Base-by-base conservation (phyloP, 2,113 vertebrate species). In the Carollia perspicillata region DNA sequence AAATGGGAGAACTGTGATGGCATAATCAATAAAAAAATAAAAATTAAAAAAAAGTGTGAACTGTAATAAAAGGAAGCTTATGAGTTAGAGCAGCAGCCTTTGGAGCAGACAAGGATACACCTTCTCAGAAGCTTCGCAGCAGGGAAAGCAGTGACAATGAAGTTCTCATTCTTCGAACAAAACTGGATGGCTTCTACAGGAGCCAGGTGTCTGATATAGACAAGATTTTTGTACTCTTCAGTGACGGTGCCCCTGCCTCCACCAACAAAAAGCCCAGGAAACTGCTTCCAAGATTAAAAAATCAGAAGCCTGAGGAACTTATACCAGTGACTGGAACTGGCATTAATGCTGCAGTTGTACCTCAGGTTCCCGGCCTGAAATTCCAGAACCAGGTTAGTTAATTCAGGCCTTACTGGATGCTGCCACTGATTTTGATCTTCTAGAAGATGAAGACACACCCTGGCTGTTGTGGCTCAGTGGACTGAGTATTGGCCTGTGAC, bases 271-370 rank as follows among this genome's bases (percentile, higher is more conserved):
- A 99, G 96, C 99, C 99, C 98, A 99, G 99, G 98, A 99, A 99
- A 97, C 98, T 99, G 49, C 98, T 99, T 97, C 99, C 99, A 95
- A 99, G 99, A 97, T 98, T 99, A 96, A 99, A 99, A 98, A 99
- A 98, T 7, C 99, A 99, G 98, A 99, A 99, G 37, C 99, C 99
- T 89, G 98, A 83, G 0, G 99, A 99, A 84, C 99, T 99, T 0
- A 99, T 99, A 44, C 97, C 99, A 97, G 99, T 99, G 96, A 99
- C 99, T 1, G 99, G 99, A 84, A 99, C 99, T 0, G 99, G 99
- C 94, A 99, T 99, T 22, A 99, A 99, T 89, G 99, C 99, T 0
- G 99, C 99, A 0, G 99, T 99, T 16, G 99, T 99, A 18, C 99
- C 99, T 5, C 99, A 99, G 95, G 99, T 99, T 42, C 99, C 99